Conservation (phyloP, 1,140 invertebrate species). For the Cyclargus thomasi region DNA sequence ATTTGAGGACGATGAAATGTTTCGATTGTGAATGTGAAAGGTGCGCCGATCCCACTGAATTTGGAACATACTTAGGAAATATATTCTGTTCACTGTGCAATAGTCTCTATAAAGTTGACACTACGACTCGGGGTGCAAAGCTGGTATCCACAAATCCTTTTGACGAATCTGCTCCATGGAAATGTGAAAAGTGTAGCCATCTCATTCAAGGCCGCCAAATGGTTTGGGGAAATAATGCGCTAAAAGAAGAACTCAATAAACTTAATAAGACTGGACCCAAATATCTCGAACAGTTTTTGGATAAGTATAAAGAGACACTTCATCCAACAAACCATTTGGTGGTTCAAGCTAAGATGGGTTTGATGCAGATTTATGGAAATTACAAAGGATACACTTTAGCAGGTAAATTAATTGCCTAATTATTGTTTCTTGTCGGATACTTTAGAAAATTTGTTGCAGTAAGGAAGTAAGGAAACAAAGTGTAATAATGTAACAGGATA, state of each 20-base stretch:
- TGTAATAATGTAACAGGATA: too few species aligned
- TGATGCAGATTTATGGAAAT: conserved; percentile 80
- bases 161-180: conserved; percentile 77
- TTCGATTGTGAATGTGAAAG: conserved; percentile 79
- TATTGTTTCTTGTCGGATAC: too few species aligned
- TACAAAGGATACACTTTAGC: conserved; percentile 72
- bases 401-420: too few species aligned
- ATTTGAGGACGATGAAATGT: conserved; percentile 79
- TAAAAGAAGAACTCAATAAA: conserved; percentile 78
- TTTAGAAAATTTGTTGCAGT: too few species aligned
- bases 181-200: conserved; percentile 78
- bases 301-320: conserved; percentile 76
- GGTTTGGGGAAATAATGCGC: conserved; percentile 75
- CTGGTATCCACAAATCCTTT: conserved; percentile 77
- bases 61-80: conserved; percentile 78
- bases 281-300: conserved; percentile 78
- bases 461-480: too few species aligned
- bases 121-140: conserved; percentile 53
- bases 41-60: conserved; percentile 79
- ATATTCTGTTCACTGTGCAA: conserved; percentile 78
- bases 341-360: conserved; percentile 80
- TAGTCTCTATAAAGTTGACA: conserved; percentile 50
- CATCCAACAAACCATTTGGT: conserved; percentile 80
- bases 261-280: conserved; percentile 74
- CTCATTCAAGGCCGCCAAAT: conserved; percentile 76